These are phyloP conservation scores for Amblyraja radiata DNA, from an alignment of 2,797 vertebrate species.

Conservation along the genomic window DNA sequence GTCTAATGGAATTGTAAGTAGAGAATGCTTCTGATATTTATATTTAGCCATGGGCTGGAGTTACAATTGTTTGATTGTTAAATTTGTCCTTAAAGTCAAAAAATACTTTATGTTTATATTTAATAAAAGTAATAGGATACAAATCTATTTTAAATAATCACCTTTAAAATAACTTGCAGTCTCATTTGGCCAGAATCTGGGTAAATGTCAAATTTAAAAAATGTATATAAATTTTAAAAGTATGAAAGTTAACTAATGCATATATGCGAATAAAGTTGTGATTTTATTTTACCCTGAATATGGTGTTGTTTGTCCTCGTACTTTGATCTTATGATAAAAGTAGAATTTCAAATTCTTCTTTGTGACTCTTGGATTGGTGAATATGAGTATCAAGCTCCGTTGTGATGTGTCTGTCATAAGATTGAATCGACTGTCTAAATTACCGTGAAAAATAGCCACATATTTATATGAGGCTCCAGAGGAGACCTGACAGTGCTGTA, in stretches of 20 bases:
- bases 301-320: background rate
- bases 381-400: background rate
- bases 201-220: background rate
- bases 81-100: background rate
- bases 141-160: background rate
- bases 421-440: background rate
- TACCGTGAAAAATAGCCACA: background rate
- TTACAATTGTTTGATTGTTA: background rate
- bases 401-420: background rate
- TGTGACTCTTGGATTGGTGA: background rate
- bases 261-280: background rate
- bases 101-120: background rate
- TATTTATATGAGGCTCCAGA: background rate
- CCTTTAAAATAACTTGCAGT: background rate
- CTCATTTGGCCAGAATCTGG: background rate
- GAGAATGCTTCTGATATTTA: background rate
- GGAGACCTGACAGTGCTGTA: background rate
- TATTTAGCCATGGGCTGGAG: background rate
- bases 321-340: background rate
- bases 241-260: background rate
- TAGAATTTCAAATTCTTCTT: background rate
- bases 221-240: background rate
- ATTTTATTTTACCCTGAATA: background rate
- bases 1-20: constrained; percentile 95
- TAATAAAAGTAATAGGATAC: background rate